These are phyloP conservation scores for Lasioglossum marginatum DNA, from an alignment of 2,888 invertebrate genomes.

Conservation along the genomic window DNA sequence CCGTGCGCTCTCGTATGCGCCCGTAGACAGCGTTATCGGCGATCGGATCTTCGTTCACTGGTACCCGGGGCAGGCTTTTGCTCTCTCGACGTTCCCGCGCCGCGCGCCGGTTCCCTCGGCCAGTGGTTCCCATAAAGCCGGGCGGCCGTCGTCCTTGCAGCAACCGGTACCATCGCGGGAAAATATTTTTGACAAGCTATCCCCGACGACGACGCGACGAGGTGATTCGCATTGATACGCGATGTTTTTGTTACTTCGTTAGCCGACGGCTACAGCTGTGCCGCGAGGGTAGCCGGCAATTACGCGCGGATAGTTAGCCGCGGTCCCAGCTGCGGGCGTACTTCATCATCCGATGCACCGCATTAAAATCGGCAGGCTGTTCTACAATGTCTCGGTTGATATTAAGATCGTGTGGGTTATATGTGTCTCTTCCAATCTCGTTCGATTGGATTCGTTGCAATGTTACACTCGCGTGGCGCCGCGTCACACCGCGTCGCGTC, in stretches of 20 bases:
- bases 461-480: not conserved
- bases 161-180: not conserved
- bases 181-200: not conserved
- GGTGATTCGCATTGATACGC: not conserved
- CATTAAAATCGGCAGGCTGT: not conserved
- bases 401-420: not conserved
- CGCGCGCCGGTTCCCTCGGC: not conserved
- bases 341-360: not conserved
- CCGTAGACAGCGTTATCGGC: slow-evolving; percentile 67
- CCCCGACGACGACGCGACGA: not conserved
- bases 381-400: not conserved
- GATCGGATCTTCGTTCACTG: slow-evolving; percentile 73
- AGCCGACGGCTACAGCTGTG: slow-evolving; percentile 32
- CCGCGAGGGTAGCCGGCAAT: slow-evolving; percentile 16
- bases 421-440: not conserved
- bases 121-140: slow-evolving; percentile 66
- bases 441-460: not conserved
- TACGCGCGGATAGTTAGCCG: not conserved
- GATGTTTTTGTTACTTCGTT: not conserved
- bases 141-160: not conserved
- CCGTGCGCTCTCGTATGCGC: slow-evolving; percentile 63
- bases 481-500: not conserved
- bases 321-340: not conserved
- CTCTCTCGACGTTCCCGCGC: slow-evolving; percentile 44
- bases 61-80: slow-evolving; percentile 42